phyloP scores from a whole-genome alignment of 2,888 invertebrate species.

The Aporophyla nigra region DNA sequence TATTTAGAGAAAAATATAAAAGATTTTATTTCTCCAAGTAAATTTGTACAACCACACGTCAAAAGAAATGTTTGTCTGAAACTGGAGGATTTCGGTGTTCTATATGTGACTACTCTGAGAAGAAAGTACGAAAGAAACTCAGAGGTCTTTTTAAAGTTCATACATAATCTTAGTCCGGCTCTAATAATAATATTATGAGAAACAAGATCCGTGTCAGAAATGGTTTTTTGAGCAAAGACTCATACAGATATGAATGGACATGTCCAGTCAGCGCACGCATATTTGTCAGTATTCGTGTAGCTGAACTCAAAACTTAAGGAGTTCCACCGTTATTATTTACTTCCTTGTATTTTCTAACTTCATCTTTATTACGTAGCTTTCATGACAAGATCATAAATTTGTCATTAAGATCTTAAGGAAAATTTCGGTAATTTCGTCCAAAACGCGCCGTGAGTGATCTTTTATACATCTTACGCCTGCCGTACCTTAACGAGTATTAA shows the following conservation, averaged over 20 bases:
- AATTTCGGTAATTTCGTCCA: conserved; percentile 46
- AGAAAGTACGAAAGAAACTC: background rate
- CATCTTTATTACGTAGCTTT: background rate
- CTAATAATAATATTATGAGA: background rate
- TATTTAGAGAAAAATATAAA: background rate
- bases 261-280: background rate
- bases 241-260: background rate
- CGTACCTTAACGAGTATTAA: conserved; percentile 59
- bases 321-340: background rate
- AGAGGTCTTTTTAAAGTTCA: background rate
- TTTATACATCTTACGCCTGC: conserved; percentile 54
- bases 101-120: background rate
- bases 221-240: background rate
- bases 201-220: background rate
- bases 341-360: background rate
- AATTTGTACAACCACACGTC: background rate
- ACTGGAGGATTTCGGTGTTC: background rate
- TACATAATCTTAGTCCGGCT: background rate
- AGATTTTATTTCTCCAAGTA: background rate
- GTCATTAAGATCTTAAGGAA: conserved; percentile 25
- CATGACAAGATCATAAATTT: conserved; percentile 29
- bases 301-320: background rate
- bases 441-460: conserved; percentile 49
- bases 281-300: background rate
- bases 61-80: background rate